These are phyloP conservation scores for Anadara kagoshimensis DNA, from an alignment of 1,140 invertebrate genomes.

Conservation along the genomic window DNA sequence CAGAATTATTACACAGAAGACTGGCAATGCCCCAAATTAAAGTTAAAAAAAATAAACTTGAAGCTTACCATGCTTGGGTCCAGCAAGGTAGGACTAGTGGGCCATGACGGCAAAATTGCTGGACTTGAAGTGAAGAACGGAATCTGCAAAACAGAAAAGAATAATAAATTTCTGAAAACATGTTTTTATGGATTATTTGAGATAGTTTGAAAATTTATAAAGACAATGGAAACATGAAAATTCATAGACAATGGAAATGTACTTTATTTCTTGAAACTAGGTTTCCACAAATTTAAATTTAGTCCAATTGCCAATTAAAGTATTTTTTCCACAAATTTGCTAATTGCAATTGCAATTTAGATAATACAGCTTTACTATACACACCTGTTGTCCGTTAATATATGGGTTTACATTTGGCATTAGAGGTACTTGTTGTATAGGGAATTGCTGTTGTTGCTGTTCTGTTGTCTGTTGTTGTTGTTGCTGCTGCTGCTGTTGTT, in stretches of 20 bases:
- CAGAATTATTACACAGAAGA: not conserved
- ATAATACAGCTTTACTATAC: no score
- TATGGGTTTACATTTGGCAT: constrained; percentile 50
- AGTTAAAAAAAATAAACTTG: not conserved
- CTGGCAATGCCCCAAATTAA: not conserved
- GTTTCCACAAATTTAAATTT: no score
- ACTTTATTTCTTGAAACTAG: no score
- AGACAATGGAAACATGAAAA: no score
- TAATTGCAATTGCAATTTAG: no score
- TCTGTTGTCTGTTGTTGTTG: constrained; percentile 43
- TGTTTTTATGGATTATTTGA: no score
- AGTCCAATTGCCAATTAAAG: no score
- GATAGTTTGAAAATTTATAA: no score
- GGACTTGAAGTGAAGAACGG: constrained; percentile 52
- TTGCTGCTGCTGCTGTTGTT: constrained; percentile 37
- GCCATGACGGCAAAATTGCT: constrained; percentile 51
- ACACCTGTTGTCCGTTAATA: constrained; percentile 54
- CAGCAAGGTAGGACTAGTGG: constrained; percentile 49
- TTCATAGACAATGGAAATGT: no score
- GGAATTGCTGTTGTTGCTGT: constrained; percentile 46
- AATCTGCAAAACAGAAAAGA: constrained; percentile 46
- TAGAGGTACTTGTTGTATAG: constrained; percentile 49
- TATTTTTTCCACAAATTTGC: no score
- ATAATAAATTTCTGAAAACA: no score
- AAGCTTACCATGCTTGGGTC: constrained; percentile 64